Evolutionary conservation across 2,113 vertebrate genomes (phyloP), one percentile per base, ranked within the genome.

Genomic region (Colaptes auratus): DNA sequence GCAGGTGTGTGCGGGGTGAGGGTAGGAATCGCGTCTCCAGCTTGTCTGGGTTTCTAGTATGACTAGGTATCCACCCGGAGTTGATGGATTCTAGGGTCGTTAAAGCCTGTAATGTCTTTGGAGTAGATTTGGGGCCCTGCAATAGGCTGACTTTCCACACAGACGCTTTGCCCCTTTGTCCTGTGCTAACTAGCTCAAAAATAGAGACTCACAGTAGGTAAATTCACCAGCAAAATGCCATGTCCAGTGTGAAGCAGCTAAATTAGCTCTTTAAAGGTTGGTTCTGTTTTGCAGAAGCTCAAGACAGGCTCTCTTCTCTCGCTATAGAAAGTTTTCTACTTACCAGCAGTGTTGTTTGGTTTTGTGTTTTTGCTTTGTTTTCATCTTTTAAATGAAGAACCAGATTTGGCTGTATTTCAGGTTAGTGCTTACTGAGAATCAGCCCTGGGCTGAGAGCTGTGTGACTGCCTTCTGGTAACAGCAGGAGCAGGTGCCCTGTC

Each of bases 111-210:
- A 9, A 52, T 61, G 9, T 11, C 75, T 27, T 13, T 21, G 46
- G 9, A 19, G 25, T 52, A 46, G 33, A 28, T 58, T 15, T 12
- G 9, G 58, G 31, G 52, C 48, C 5, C 10, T 60, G 53, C 66
- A 80, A 27, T 13, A 36, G 52, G 18, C 67, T 46, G 56, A 6
- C 7, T 76, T 82, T 75, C 24, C 27, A 2, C 4, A 1, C 11
- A 1, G 30, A 2, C 4, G 8, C 10, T 17, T 72, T 52, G n/a
- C n/a, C 7, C 30, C 50, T 15, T 0, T 6, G 8, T 30, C 35
- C n/a, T 23, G 33, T 21, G 2, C 8, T 30, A 15, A 20, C 42
- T 4, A 11, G 56, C 31, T 70, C 35, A 7, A 56, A 55, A 53
- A 42, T 0, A 10, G 46, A 55, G 30, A 3, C 27, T 76, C 20